These are phyloP conservation scores for Drosophila yakuba DNA, from an alignment of 1,140 invertebrate genomes.

Conservation along the genomic window DNA sequence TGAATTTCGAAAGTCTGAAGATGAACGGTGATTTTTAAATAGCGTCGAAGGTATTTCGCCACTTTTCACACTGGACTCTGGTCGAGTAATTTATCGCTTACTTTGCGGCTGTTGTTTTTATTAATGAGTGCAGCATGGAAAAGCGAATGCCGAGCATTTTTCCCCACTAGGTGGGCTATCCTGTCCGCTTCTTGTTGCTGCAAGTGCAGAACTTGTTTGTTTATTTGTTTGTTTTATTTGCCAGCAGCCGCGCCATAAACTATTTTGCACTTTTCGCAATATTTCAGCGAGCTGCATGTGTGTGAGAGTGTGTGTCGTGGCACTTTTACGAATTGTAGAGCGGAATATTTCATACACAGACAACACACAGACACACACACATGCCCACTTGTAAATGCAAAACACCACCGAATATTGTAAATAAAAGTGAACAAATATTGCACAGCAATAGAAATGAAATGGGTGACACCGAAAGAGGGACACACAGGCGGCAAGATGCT, in stretches of 20 bases:
- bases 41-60: conserved; percentile 37
- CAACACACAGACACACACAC: conserved; percentile 13
- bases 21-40: conserved; percentile 38
- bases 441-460: conserved; percentile 49
- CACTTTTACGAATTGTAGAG: conserved; percentile 73
- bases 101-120: conserved; percentile 77
- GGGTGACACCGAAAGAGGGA: conserved; percentile 14
- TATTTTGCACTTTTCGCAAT: conserved; percentile 80
- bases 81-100: conserved; percentile 67
- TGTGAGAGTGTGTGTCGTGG: conserved; percentile 39
- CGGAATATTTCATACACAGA: conserved; percentile 57
- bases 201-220: conserved; percentile 9
- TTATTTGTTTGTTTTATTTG: conserved; percentile 45
- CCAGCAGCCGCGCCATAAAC: conserved; percentile 67
- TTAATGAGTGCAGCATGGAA: conserved; percentile 65
- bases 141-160: conserved; percentile 56
- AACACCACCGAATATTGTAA: conserved; percentile 68
- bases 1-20: neutral
- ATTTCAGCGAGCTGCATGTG: conserved; percentile 56
- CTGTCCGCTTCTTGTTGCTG: conserved; percentile 7
- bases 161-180: conserved; percentile 37
- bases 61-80: conserved; percentile 44
- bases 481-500: conserved; percentile 21
- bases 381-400: conserved; percentile 38
- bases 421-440: conserved; percentile 72